These are phyloP conservation scores for Spea multiplicata DNA, from an alignment of 2,113 vertebrate genomes.

Conservation along the genomic window DNA sequence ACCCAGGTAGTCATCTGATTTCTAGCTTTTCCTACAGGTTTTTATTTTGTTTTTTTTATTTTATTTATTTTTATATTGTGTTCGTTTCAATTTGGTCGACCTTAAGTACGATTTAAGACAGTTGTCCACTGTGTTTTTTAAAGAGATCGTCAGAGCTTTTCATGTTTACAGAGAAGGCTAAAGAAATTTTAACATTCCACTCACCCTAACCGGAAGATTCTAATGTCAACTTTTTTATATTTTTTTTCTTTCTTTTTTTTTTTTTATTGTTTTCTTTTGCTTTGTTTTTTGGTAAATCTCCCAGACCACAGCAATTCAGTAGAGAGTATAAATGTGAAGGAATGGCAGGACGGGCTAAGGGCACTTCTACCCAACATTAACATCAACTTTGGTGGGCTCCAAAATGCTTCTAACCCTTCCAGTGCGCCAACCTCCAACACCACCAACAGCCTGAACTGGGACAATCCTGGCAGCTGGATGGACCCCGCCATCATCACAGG, in stretches of 20 bases:
- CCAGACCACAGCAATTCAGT: slow-evolving; percentile 96
- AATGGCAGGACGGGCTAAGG: slow-evolving; percentile 98
- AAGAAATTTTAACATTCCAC: not conserved
- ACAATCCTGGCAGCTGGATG: slow-evolving; percentile 97
- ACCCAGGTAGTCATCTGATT: too few relatives aligned
- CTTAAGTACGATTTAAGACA: too few relatives aligned
- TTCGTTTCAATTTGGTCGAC: too few relatives aligned
- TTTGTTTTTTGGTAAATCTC: slow-evolving; percentile 74
- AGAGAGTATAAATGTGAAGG: slow-evolving; percentile 99
- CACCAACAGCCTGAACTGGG: slow-evolving; percentile 96
- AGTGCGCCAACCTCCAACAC: slow-evolving; percentile 85
- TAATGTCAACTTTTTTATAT: slow-evolving; percentile 68
- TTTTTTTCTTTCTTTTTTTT: slow-evolving; percentile 61
- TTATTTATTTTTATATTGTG: too few relatives aligned
- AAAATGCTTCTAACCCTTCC: slow-evolving; percentile 92
- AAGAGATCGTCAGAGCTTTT: too few relatives aligned
- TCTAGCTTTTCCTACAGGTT: too few relatives aligned
- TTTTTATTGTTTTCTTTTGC: slow-evolving; percentile 72
- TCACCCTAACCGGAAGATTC: slow-evolving; percentile 23
- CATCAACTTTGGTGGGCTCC: slow-evolving; percentile 99
- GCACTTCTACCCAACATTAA: slow-evolving; percentile 99
- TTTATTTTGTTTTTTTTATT: too few relatives aligned
- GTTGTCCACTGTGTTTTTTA: too few relatives aligned
- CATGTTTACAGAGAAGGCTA: too few relatives aligned
- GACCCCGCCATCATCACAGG: slow-evolving; percentile 99